These are phyloP conservation scores for Pseudopipra pipra DNA, from an alignment of 2,113 vertebrate genomes.

Conservation along the genomic window DNA sequence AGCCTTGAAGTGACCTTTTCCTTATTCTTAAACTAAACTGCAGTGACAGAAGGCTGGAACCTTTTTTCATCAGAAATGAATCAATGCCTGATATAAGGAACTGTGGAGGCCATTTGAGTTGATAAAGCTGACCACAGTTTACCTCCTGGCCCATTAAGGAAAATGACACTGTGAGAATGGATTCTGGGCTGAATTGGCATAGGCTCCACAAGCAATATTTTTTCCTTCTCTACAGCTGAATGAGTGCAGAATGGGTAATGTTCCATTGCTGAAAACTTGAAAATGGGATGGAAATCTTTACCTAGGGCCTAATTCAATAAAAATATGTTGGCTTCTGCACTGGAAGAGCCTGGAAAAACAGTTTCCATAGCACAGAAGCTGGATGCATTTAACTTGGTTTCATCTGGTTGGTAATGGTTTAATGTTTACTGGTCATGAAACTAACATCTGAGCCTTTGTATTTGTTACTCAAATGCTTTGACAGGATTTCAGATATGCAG, in stretches of 20 bases:
- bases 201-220: not conserved
- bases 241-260: not conserved
- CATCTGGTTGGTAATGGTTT: conserved; percentile 24
- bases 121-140: conserved; percentile 19
- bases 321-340: conserved; percentile 53
- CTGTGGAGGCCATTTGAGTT: not conserved
- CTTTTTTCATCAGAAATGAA: conserved; percentile 5
- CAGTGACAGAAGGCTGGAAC: conserved; percentile 15
- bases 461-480: conserved; percentile 1
- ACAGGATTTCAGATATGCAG: conserved; percentile 27
- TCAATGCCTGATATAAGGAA: not conserved
- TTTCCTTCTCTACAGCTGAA: not conserved
- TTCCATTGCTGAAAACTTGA: conserved; percentile 14
- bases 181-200: conserved; percentile 14
- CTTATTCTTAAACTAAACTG: conserved; percentile 44
- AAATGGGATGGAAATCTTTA: conserved; percentile 59
- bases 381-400: conserved; percentile 31
- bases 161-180: conserved; percentile 21
- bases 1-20: conserved; percentile 50
- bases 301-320: conserved; percentile 29
- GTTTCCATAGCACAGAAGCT: conserved; percentile 44
- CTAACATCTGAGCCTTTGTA: conserved; percentile 36
- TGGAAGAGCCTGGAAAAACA: conserved; percentile 54
- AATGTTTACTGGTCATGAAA: conserved; percentile 35
- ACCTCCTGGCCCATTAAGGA: conserved; percentile 1